Evolutionary conservation across 1,140 invertebrate species (phyloP), one percentile per base, ranked within the genome.

Genomic region (Rhynchophorus ferrugineus): DNA sequence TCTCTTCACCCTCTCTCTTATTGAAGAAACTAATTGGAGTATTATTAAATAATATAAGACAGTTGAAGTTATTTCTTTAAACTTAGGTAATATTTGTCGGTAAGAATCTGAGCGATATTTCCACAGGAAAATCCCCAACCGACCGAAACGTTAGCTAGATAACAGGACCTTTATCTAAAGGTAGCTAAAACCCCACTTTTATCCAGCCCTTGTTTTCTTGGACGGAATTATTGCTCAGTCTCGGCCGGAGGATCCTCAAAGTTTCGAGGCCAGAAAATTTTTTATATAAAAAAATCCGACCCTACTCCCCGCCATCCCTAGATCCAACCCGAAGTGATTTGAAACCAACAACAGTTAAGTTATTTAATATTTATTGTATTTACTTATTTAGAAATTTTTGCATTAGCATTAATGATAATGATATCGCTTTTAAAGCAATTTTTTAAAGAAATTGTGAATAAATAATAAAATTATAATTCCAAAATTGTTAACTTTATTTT

Each of bases 361-460:
- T 67, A 61, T 57, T 58, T 47, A 61, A 62, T 62, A 60, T 66
- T 64, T 63, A 58, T 65, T 62, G 60, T 65, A 61, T 59, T 63
- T 60, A 57, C 63, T 66, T 63, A 62, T 61, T 65, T 64, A 65
- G 64, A 51, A 59, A 59, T 59, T 60, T 64, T 68, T 67, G 64
- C 63, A 66, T 67, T 68, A 68, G 65, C 66, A 61, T 68, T 68
- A 66, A 61, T 57, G 61, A 60, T 58, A 64, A 61, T 65, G 61
- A 63, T 61, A 66, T 66, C 60, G 66, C 66, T 68, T 66, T 60
- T 59, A 62, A 65, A 59, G 63, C 64, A 64, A 63, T 65, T 67
- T 68, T 65, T 66, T 62, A 62, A 61, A 51, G 59, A 62, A 62
- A 62, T 62, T 61, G 58, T 60, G 54, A 61, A 62, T 61, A 62